phyloP scores from a whole-genome alignment of 2,797 vertebrate genomes.

The Syngnathus rostellatus region DNA sequence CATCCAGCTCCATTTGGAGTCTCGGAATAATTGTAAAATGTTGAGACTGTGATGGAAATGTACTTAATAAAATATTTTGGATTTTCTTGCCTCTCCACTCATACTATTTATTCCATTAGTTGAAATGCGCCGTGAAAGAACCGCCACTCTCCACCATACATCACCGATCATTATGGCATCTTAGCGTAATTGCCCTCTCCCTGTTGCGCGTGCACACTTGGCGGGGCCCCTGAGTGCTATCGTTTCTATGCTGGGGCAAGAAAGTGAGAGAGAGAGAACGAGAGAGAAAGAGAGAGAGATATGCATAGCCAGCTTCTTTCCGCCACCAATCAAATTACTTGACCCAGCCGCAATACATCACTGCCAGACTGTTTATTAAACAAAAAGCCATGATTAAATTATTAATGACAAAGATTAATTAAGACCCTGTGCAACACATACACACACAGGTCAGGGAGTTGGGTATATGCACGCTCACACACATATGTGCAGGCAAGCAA shows the following conservation, averaged over 20 bases:
- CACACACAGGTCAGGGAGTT: neutral
- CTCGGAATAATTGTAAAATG: constrained; percentile 42
- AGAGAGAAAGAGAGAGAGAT: constrained; percentile 16
- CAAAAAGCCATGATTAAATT: constrained; percentile 72
- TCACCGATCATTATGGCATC: constrained; percentile 67
- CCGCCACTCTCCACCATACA: constrained; percentile 56
- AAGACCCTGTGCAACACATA: constrained; percentile 32
- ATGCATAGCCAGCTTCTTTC: constrained; percentile 66
- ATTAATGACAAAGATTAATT: constrained; percentile 73
- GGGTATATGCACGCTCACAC: neutral
- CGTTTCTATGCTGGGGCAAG: constrained; percentile 42
- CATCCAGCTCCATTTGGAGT: constrained; percentile 28
- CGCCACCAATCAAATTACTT: constrained; percentile 71
- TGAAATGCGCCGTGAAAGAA: constrained; percentile 58
- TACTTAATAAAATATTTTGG: constrained; percentile 55
- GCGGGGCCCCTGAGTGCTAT: constrained; percentile 50
- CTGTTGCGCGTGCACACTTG: constrained; percentile 45
- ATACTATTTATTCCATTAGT: constrained; percentile 62
- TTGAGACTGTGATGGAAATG: constrained; percentile 57
- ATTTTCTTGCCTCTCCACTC: constrained; percentile 17
- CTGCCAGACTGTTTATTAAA: constrained; percentile 73
- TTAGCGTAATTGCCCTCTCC: constrained; percentile 66
- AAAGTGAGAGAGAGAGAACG: constrained; percentile 6
- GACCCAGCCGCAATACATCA: constrained; percentile 68
- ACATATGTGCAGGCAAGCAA: constrained; percentile 7